Evolutionary conservation across 2,888 invertebrate species (phyloP).

Genomic region (Rhimphoctona megacephalus): DNA sequence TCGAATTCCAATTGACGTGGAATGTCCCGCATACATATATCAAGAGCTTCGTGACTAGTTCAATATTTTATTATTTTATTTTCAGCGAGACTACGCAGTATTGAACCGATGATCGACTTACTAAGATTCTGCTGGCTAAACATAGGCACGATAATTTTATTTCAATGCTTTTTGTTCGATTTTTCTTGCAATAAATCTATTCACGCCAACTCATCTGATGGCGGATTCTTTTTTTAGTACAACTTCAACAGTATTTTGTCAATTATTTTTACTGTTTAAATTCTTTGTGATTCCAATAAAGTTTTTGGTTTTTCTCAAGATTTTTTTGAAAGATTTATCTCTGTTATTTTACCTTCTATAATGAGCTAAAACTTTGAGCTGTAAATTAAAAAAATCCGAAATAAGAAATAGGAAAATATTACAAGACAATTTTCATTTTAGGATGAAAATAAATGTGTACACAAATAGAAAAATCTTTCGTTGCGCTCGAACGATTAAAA

Average conservation of each 20-base stretch:
- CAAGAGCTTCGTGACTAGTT: background rate
- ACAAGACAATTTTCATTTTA: background rate
- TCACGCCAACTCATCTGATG: background rate
- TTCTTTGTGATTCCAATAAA: background rate
- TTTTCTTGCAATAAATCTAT: background rate
- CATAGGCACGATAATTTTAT: conserved; percentile 4
- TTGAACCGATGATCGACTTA: conserved; percentile 6
- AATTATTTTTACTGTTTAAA: background rate
- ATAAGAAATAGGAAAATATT: background rate
- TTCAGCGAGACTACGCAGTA: background rate
- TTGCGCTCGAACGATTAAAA: background rate
- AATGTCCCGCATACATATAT: background rate
- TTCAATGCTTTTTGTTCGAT: background rate
- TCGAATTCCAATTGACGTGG: conserved; percentile 6
- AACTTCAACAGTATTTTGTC: background rate
- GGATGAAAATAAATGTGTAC: background rate
- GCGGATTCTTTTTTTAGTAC: background rate
- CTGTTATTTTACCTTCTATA: too few relatives aligned
- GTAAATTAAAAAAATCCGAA: too few relatives aligned
- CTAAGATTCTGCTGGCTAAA: background rate
- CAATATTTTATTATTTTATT: conserved; percentile 3
- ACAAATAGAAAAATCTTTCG: background rate
- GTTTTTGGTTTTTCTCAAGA: background rate
- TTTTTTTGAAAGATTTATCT: background rate
- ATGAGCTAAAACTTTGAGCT: too few relatives aligned